Evolutionary conservation across 2,888 invertebrate species (phyloP).

Genomic region (Rhamnusium bicolor): DNA sequence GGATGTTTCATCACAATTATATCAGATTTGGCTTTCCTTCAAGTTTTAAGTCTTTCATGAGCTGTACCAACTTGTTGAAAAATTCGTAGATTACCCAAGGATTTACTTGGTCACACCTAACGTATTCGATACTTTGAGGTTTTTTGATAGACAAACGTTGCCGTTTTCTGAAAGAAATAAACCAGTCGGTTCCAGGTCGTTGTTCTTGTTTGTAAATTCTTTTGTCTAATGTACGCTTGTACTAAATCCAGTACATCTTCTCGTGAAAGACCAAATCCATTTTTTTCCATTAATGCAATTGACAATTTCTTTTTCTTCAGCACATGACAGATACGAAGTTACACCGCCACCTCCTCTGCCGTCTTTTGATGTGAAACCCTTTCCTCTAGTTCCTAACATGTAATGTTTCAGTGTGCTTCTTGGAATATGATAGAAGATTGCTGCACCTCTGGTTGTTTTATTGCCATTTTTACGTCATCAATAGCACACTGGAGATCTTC

Average conservation of each 20-base stretch:
- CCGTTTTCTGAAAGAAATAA: conserved; percentile 29
- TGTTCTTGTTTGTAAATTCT: neutral
- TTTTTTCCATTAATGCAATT: conserved; percentile 33
- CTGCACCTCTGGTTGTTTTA: conserved; percentile 16
- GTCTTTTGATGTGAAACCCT: neutral
- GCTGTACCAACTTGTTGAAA: neutral
- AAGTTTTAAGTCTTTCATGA: neutral
- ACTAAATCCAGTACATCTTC: conserved; percentile 40
- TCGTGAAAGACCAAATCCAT: conserved; percentile 39
- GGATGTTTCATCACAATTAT: conserved; percentile 42
- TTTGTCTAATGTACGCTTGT: conserved; percentile 32
- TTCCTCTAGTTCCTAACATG: neutral
- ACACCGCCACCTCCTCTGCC: neutral
- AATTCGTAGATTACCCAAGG: neutral
- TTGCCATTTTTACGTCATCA: conserved; percentile 25
- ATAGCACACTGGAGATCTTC: conserved; percentile 20
- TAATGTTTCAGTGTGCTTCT: conserved; percentile 19
- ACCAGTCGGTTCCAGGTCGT: conserved; percentile 34
- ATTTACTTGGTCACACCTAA: conserved; percentile 20
- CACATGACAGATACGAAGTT: neutral
- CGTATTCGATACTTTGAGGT: conserved; percentile 37
- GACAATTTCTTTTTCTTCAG: neutral
- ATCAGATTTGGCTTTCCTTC: conserved; percentile 24
- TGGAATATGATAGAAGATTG: conserved; percentile 12
- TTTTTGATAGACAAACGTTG: conserved; percentile 38